Evolutionary conservation across 2,888 invertebrate genomes (phyloP), one percentile per base, ranked within the genome.

Genomic region (Eupeodes luniger): DNA sequence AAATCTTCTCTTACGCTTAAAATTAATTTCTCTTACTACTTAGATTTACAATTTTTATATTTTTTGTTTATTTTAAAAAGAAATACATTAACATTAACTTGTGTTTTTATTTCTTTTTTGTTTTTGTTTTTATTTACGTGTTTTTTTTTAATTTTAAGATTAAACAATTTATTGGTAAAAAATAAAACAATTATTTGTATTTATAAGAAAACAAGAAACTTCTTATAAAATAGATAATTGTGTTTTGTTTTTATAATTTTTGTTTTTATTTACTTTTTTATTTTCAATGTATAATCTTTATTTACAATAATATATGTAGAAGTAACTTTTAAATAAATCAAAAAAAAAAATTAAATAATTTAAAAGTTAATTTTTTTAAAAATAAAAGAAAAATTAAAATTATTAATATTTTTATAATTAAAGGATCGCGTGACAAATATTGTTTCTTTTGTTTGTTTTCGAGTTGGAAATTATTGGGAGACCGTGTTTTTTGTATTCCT

Each of bases 121-220:
- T 34, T 66, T 77, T 62, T 66, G 59, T 47, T 27, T 27, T 27
- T 27, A 47, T 64, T 47, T 64, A 44, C 16, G 19, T 64, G 19
- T 64, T 64, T 64, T 64, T 64, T 62, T 47, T 74, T 79, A 40
- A 70, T 10, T 57, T 57, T 76, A 74, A 85, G 77, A 78, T 84
- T 81, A 88, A 74, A 84, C 72, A 88, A 88, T 81, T 74, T 81
- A 85, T 85, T 81, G 81, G 77, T 88, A 85, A 81, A 84, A 84
- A 85, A 75, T 75, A 57, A 81, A 85, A 88, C 84, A 81, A 88
- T 85, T 72, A 72, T 81, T 75, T 77, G 64, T 87, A 75, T 72
- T 72, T 78, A 77, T 86, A 87, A 70, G 85, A 81, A 82, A 88
- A 83, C 89, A 90, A 85, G 87, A 89, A 89, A 89, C 86, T 90